Conservation (phyloP, 2,888 invertebrate species). For the Eupithecia centaureata region DNA sequence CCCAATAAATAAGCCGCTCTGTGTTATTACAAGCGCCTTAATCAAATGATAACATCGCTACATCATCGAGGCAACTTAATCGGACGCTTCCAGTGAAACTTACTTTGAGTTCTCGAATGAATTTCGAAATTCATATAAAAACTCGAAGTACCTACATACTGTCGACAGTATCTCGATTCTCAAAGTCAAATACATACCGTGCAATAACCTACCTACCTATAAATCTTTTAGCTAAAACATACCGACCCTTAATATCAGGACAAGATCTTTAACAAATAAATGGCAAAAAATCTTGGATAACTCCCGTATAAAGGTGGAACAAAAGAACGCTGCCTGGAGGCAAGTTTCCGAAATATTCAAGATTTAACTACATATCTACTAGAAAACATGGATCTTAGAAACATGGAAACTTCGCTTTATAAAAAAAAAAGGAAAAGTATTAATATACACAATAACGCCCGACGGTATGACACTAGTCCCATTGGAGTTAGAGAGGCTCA, state of each 20-base stretch:
- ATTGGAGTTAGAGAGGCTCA: too few species aligned
- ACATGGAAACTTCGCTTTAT: too few species aligned
- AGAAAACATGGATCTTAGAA: too few species aligned
- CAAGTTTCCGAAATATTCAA: too few species aligned
- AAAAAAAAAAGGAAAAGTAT: too few species aligned
- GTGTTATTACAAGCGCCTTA: conserved; percentile 79
- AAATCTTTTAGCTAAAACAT: not conserved
- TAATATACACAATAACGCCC: too few species aligned
- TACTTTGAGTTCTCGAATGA: conserved; percentile 30
- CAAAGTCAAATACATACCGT: not conserved
- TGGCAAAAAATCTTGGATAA: too few species aligned
- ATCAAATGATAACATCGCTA: conserved; percentile 82
- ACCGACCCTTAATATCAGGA: not conserved
- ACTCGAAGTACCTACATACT: too few species aligned
- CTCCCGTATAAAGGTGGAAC: too few species aligned
- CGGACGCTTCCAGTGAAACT: conserved; percentile 47
- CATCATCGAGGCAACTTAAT: conserved; percentile 71
- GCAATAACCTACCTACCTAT: not conserved
- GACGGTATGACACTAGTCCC: too few species aligned
- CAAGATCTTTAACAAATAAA: not conserved
- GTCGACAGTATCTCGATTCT: not conserved
- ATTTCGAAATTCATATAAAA: not conserved
- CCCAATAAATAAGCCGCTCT: conserved; percentile 71
- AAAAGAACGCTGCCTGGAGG: too few species aligned
- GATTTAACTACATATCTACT: too few species aligned